Base-by-base conservation (phyloP, 2,888 invertebrate species). In the Zonitis immaculata region DNA sequence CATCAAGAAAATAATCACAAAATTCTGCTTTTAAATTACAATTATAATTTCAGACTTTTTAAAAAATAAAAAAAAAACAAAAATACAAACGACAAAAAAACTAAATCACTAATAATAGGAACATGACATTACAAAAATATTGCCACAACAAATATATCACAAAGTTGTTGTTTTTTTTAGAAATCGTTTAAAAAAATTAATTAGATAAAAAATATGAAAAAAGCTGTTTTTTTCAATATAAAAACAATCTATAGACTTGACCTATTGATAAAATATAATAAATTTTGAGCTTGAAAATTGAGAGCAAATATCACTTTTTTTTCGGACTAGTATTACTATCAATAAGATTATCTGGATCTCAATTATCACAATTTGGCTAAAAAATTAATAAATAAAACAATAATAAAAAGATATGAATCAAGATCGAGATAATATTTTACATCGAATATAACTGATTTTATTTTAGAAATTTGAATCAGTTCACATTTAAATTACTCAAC, bases 71-170 rank as follows among this genome's bases (percentile, higher is more conserved):
- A 3, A 44, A 14, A 50, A 44, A 22, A 47, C n/a, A 8, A 44
- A 12, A 44, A 44, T 8, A 28, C 11, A 3, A 3, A 44, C 16
- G 44, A 44, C 12, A 47, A 51, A 52, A 54, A 59, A 60, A 60
- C 56, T 54, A 53, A 49, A 51, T 30, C 55, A 58, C 58, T 56
- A 55, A 52, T 54, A 57, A 51, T 52, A 59, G 50, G 61, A 61
- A 61, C 57, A 53, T 60, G 47, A 61, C 51, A 47, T 47, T 58
- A 49, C 56, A 54, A 52, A 54, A 58, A 58, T 58, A 58, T 58
- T 58, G 57, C 57, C 57, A 58, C 50, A 53, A 54, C 45, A 57
- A 54, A 54, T 52, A 57, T 57, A 54, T 54, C 54, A 57, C 54
- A 57, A 58, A 55, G 43, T 22, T 49, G 32, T 32, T 32, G 4